Base-by-base conservation (phyloP, 2,797 vertebrate genomes). In the Cyprinodon diabolis region DNA sequence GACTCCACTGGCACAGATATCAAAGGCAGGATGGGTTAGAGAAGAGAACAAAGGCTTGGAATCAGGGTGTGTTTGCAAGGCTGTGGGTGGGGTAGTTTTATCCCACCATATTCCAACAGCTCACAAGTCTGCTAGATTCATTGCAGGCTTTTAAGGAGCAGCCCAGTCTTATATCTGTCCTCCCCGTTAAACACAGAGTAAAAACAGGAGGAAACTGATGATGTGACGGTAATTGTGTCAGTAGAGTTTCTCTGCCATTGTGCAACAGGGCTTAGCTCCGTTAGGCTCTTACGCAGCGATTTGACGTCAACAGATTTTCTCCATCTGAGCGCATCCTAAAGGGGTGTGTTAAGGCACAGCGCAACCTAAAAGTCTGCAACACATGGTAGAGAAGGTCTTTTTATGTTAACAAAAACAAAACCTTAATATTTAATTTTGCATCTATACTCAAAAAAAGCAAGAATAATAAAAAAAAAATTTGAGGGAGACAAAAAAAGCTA, bases 1-100 rank as follows among this genome's bases (percentile, higher is more conserved):
- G 86, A 88, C 80, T 85, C 82, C 49, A 54, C 84, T 93, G 92
- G 91, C 89, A 89, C 81, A 2, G 4, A 74, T 85, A 89, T 92
- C 89, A 91, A 91, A 91, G 84, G 78, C 83, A 78, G 83, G 76
- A 84, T 76, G 80, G 75, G 83, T 72, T 51, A 82, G 79, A 75
- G 69, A 77, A 43, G 37, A 77, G 76, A 69, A 79, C 4, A 48
- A 19, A 55, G 15, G 55, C 77, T 35, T 43, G n/a, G 56, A 35
- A 11, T 25, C 30, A 4, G 25, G 60, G 49, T 37, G 72, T 57
- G 52, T 56, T 65, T 19, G 55, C 9, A 23, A n/a, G 67, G 30
- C 15, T 4, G 45, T 15, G 6, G 43, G 40, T 45, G 23, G 69
- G 52, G 54, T 25, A 74, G 69, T 80, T 78, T 83, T 80, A 77